These are phyloP conservation scores for Pseudobourletiella spinata DNA, from an alignment of 1,140 invertebrate genomes.

Conservation along the genomic window DNA sequence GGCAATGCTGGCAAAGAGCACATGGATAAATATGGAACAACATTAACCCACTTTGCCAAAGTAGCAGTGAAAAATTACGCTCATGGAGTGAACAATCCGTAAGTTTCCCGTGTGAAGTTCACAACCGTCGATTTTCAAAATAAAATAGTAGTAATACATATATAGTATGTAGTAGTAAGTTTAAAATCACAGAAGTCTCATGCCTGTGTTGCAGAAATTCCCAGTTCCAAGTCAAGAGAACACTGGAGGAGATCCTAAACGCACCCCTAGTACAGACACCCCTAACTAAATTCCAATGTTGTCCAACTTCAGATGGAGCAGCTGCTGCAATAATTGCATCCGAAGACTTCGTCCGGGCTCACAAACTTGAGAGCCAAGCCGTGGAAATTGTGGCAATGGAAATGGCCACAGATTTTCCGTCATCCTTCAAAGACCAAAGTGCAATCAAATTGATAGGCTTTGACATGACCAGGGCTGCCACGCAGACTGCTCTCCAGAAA, in stretches of 20 bases:
- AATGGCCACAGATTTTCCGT: slow-evolving; percentile 83
- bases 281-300: slow-evolving; percentile 91
- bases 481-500: slow-evolving; percentile 68
- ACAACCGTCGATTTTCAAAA: not conserved
- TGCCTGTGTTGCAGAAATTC: slow-evolving; percentile 63
- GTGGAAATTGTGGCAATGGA: slow-evolving; percentile 94
- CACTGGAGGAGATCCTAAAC: slow-evolving; percentile 75
- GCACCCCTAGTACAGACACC: slow-evolving; percentile 79
- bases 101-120: slow-evolving; percentile 46
- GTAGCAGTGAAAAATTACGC: slow-evolving; percentile 97
- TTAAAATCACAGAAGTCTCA: no score
- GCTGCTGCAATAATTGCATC: slow-evolving; percentile 84
- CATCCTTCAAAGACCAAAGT: slow-evolving; percentile 74
- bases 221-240: slow-evolving; percentile 84
- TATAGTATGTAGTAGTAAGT: no score
- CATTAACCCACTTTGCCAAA: slow-evolving; percentile 86
- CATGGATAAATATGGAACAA: slow-evolving; percentile 95
- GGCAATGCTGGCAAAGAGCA: slow-evolving; percentile 93
- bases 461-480: slow-evolving; percentile 87
- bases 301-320: slow-evolving; percentile 92
- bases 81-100: slow-evolving; percentile 92
- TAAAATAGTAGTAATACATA: no score
- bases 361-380: slow-evolving; percentile 72
- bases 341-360: slow-evolving; percentile 76
- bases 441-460: slow-evolving; percentile 87